A percentile compares a stretch with the other conserved stretches of the same genome.
Evolutionary conservation across 2,888 invertebrate species (phyloP).

Genomic region (Alsophila aescularia): DNA sequence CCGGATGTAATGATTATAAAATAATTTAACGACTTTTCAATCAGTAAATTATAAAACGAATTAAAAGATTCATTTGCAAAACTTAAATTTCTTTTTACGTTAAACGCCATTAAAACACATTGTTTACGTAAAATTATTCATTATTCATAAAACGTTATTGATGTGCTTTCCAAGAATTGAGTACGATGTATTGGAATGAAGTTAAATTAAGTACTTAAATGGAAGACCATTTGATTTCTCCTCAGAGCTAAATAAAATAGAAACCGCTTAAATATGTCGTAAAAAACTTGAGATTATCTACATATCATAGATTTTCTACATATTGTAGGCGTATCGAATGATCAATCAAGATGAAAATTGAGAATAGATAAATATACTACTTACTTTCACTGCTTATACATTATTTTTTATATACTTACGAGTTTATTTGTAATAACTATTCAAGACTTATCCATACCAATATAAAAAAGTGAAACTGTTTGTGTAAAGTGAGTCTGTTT

Average conservation of each 20-base stretch:
- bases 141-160: slow-evolving; percentile 10
- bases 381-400: not conserved
- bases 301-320: too few species aligned
- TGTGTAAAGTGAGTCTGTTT: too few species aligned
- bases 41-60: not conserved
- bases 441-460: too few species aligned
- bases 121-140: slow-evolving; percentile 5
- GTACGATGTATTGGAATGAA: slow-evolving; percentile 10
- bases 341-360: not conserved
- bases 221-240: slow-evolving; percentile 21
- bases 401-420: too few species aligned
- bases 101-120: slow-evolving; percentile 2
- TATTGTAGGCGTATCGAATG: slow-evolving; percentile 4
- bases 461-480: too few species aligned
- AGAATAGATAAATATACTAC: not conserved
- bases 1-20: not conserved
- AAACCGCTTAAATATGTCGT: slow-evolving; percentile 15
- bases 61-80: slow-evolving; percentile 1
- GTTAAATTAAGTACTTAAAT: slow-evolving; percentile 12
- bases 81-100: not conserved
- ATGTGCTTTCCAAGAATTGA: slow-evolving; percentile 8
- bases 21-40: not conserved
- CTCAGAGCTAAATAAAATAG: slow-evolving; percentile 7
- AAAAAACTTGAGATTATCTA: not conserved
- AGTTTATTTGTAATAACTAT: too few species aligned